Evolutionary conservation across 1,140 invertebrate species (phyloP).

Genomic region (Trachelipus rathkii): DNA sequence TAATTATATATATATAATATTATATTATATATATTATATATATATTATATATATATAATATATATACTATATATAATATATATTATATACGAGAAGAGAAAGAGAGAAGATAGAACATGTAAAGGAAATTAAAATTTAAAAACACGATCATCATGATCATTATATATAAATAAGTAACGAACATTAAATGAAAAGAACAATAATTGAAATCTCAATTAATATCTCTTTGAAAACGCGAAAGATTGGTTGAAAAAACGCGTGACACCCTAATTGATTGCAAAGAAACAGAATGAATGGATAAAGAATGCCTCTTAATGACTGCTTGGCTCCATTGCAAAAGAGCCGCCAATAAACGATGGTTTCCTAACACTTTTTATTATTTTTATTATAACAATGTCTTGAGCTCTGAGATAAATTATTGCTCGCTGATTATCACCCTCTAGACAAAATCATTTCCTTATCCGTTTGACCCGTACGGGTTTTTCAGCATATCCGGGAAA

Average conservation of each 20-base stretch:
- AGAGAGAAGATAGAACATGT: too few relatives aligned
- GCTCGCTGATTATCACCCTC: neutral
- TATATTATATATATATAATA: too few relatives aligned
- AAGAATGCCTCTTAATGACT: neutral
- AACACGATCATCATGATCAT: too few relatives aligned
- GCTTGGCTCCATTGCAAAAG: neutral
- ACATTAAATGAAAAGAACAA: too few relatives aligned
- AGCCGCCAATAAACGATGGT: neutral
- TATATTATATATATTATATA: too few relatives aligned
- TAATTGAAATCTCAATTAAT: too few relatives aligned
- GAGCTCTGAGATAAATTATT: neutral
- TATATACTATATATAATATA: too few relatives aligned
- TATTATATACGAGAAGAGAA: too few relatives aligned
- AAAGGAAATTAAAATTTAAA: too few relatives aligned
- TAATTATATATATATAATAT: too few relatives aligned
- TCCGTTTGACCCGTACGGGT: neutral
- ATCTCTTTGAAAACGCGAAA: too few relatives aligned
- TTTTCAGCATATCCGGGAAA: neutral
- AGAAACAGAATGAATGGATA: neutral
- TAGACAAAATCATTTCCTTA: neutral
- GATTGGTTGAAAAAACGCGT: neutral
- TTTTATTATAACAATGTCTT: neutral
- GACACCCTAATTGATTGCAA: neutral
- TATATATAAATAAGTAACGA: too few relatives aligned
- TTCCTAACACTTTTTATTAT: neutral